These are phyloP conservation scores for Sebastiscus albofasciatus DNA, from an alignment of 2,797 vertebrate genomes.

Conservation along the genomic window DNA sequence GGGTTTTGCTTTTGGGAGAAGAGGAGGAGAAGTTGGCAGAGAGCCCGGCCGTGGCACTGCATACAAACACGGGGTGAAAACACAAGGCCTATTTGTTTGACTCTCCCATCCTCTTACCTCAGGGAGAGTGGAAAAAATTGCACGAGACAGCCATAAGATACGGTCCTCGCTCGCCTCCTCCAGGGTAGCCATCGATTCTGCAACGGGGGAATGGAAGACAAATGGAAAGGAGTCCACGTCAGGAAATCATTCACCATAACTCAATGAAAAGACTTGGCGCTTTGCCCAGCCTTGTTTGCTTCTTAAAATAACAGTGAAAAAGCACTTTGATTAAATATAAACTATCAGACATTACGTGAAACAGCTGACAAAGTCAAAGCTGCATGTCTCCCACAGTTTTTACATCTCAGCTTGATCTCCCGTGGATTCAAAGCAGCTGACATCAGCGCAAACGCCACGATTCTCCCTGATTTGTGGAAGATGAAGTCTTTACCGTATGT, in stretches of 20 bases:
- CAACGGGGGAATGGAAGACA: conserved; percentile 1
- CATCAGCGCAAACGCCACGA: conserved; percentile 45
- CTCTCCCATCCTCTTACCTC: conserved; percentile 56
- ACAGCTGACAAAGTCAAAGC: conserved; percentile 47
- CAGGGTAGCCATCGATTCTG: conserved; percentile 31
- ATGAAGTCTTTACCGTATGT: conserved; percentile 49
- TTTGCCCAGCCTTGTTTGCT: conserved; percentile 26
- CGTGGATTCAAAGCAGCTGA: conserved; percentile 52
- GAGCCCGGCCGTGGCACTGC: conserved; percentile 82
- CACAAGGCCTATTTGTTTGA: conserved; percentile 85
- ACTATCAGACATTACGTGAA: conserved; percentile 27
- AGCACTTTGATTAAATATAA: conserved; percentile 40
- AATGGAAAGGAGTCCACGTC: conserved; percentile 10
- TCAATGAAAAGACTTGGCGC: conserved; percentile 43
- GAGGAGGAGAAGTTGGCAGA: conserved; percentile 75
- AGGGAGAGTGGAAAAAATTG: conserved; percentile 53
- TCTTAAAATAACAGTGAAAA: conserved; percentile 2
- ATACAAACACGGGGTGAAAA: conserved; percentile 86
- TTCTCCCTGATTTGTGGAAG: conserved; percentile 61
- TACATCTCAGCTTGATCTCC: conserved; percentile 35
- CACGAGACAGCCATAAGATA: conserved; percentile 49
- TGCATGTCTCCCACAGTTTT: conserved; percentile 11
- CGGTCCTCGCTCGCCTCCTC: conserved; percentile 1
- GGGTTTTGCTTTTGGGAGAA: conserved; percentile 47
- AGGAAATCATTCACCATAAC: conserved; percentile 43